phyloP scores from a whole-genome alignment of 2,797 vertebrate species.

The Hypotaenidia philippensis region DNA sequence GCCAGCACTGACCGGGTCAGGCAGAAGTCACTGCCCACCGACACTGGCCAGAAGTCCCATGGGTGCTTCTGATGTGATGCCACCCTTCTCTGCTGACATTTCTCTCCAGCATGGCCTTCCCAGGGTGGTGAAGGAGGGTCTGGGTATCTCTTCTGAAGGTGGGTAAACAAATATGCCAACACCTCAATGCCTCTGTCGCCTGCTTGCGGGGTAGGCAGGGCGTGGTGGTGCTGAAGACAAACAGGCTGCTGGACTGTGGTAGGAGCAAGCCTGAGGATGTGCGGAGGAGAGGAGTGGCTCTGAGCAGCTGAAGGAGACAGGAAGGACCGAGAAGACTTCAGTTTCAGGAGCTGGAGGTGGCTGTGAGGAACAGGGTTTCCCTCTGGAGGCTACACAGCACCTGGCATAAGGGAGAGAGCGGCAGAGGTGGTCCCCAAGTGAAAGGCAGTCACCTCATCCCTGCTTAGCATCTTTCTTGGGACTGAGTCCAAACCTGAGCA shows the following conservation, averaged over 20 bases:
- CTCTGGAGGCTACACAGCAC: background rate
- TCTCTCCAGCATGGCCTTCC: background rate
- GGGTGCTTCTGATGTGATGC: background rate
- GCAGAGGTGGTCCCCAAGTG: fast-evolving
- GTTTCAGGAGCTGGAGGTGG: background rate
- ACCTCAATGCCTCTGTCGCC: background rate
- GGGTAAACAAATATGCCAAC: background rate
- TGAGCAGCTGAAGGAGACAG: background rate
- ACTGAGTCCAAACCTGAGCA: background rate
- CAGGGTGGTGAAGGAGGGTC: background rate
- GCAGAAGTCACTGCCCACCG: background rate
- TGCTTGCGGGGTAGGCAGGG: fast-evolving
- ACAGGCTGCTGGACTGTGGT: no score
- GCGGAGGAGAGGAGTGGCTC: background rate
- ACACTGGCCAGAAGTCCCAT: background rate
- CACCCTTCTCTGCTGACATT: background rate
- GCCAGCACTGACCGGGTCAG: background rate
- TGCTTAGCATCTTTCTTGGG: background rate
- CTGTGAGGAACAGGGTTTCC: background rate
- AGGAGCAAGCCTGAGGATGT: fast-evolving
- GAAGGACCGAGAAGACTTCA: background rate
- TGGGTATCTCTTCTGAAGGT: fast-evolving
- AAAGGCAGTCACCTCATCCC: background rate
- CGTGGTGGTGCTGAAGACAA: background rate
- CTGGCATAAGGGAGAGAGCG: background rate